Evolutionary conservation across 2,888 invertebrate species (phyloP), one percentile per base, ranked within the genome.

Genomic region (Sarcophaga carnaria): DNA sequence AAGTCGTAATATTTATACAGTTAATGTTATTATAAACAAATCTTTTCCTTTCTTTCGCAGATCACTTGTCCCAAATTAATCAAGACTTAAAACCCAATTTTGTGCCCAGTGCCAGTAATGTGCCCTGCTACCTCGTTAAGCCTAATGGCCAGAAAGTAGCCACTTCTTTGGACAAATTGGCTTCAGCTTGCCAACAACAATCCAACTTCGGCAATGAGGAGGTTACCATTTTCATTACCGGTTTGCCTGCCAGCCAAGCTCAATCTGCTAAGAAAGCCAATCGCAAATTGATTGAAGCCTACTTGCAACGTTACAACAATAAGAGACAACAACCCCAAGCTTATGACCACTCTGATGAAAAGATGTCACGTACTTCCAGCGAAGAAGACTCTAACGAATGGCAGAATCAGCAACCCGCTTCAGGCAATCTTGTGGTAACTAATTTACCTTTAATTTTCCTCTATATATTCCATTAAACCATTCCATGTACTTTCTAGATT

Each of bases 141-240:
- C 67, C 87, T 75, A 90, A 90, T 45, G 92, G 91, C 64, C 86
- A 91, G 3, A 90, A 90, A 71, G 80, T 90, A 45, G 88, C 89
- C 25, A 88, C 89, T 72, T 91, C 85, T 47, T 81, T 91, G 85
- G 89, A 91, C 80, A 89, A 85, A 25, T 88, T 91, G 20, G 90
- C 90, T 90, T 11, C 80, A 89, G 71, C 84, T 84, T 0, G 90
- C 90, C 91, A 90, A 80, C 88, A 90, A 22, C 90, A 91, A 71
- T 37, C 85, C 5, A 88, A 89, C 60, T 90, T 93, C 75, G 91
- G 89, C 74, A 87, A 90, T 66, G 91, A 92, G 27, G 93, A 93
- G 86, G 90, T 92, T 0, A 91, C 93, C 79, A 89, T 92, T 70
- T 90, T 91, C 87, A 90, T 92, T 37, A 90, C 92, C 77, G 92